phyloP scores from a whole-genome alignment of 2,888 invertebrate genomes.

The Nebria salina region DNA sequence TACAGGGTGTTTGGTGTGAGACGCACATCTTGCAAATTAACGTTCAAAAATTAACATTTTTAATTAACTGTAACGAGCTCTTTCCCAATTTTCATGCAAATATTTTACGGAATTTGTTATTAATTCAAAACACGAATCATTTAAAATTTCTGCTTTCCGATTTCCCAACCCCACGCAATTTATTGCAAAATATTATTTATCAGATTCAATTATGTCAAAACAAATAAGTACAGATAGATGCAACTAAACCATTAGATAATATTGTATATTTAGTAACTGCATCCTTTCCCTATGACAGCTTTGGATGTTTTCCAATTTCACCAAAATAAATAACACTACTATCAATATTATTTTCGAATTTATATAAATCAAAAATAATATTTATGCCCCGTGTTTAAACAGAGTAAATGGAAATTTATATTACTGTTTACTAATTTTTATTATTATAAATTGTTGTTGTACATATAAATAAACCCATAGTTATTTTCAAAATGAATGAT shows the following conservation, averaged over 20 bases:
- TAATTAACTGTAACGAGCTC: conserved; percentile 41
- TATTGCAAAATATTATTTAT: background rate
- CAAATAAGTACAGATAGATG: too few species aligned
- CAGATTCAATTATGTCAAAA: background rate
- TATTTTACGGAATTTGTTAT: conserved; percentile 34
- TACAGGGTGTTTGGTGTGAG: conserved; percentile 11
- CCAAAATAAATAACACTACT: background rate
- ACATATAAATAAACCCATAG: background rate
- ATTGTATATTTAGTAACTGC: too few species aligned
- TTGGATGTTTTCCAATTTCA: background rate
- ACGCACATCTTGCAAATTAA: conserved; percentile 33
- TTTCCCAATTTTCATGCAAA: conserved; percentile 40
- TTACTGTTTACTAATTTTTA: background rate
- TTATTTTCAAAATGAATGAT: conserved; percentile 12
- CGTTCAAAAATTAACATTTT: conserved; percentile 37
- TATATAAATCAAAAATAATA: background rate
- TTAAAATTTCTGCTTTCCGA: background rate
- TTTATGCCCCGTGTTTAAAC: background rate
- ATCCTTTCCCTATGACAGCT: background rate
- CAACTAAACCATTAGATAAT: too few species aligned
- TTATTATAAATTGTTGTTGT: background rate
- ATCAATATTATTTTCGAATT: background rate
- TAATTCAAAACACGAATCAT: conserved; percentile 29
- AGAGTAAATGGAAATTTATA: background rate
- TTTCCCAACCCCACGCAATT: background rate